Evolutionary conservation across 2,888 invertebrate genomes (phyloP), one percentile per base, ranked within the genome.

Genomic region (Augiades crinisus): DNA sequence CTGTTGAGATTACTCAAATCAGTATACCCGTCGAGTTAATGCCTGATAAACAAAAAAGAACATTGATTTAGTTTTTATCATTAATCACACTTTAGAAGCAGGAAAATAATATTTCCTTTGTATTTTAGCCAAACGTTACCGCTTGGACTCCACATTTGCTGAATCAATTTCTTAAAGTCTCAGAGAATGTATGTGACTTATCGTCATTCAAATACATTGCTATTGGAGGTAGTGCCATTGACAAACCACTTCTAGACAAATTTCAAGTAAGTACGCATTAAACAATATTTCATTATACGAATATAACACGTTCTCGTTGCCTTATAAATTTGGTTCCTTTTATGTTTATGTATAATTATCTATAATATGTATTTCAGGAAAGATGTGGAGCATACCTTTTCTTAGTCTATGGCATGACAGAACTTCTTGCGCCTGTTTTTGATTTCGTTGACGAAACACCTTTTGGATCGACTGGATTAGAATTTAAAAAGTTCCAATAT

Each of bases 111-210:
- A 49, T 49, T 34, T 27, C 2, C 27, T 17, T 43, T 50, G 27
- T 47, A 45, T 76, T 76, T 64, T 72, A 78, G 75, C 78, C 79
- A 19, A 61, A 65, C 33, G 63, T 58, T 38, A 75, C 78, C 5
- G 74, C 68, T n/a, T 79, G 74, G 68, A 70, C 75, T 50, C 76
- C 78, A 47, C 73, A 67, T 65, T 60, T 79, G 63, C 61, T 81
- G 50, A 70, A 68, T 37, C 71, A 72, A 65, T 79, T 81, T 58
- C 51, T 78, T 52, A 63, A 64, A 51, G 69, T 65, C 47, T 74
- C 72, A 41, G 70, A 72, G 63, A 70, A 72, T 54, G 63, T 67
- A 56, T 77, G 77, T 64, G 77, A 81, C 67, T 65, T 81, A 61
- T 71, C 76, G 41, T 74, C 67, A 54, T 79, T 81, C 65, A 73